Percentiles rank a stretch among this genome's conserved stretches.
phyloP scores from a whole-genome alignment of 2,888 invertebrate genomes.

The Marronus borbonicus region DNA sequence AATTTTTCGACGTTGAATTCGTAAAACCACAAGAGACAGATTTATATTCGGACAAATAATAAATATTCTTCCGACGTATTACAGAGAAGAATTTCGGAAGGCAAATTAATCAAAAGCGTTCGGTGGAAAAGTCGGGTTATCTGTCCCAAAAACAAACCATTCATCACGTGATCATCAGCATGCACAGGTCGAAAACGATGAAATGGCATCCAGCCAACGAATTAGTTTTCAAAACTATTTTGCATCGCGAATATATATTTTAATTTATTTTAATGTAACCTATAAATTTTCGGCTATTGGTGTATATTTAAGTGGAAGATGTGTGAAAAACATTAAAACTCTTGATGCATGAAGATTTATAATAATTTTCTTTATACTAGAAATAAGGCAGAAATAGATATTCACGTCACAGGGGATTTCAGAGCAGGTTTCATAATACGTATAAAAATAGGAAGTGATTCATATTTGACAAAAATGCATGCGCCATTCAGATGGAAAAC shows the following conservation, averaged over 20 bases:
- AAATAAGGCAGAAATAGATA: no score
- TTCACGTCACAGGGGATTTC: no score
- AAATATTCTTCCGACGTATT: slow-evolving; percentile 24
- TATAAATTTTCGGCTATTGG: slow-evolving; percentile 18
- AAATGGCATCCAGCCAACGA: slow-evolving; percentile 28
- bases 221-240: slow-evolving; percentile 44
- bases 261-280: slow-evolving; percentile 5
- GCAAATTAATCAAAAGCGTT: slow-evolving; percentile 31
- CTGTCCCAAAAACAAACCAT: slow-evolving; percentile 37
- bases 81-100: slow-evolving; percentile 29
- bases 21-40: slow-evolving; percentile 9
- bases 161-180: slow-evolving; percentile 35
- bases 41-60: slow-evolving; percentile 27
- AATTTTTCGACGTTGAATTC: neutral
- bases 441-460: no score
- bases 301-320: slow-evolving; percentile 1
- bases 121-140: neutral
- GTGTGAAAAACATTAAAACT: slow-evolving; percentile 21
- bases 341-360: neutral
- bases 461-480: no score
- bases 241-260: neutral
- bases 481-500: no score
- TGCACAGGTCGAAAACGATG: slow-evolving; percentile 13
- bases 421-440: no score
- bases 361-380: neutral